Evolutionary conservation across 1,140 invertebrate species (phyloP), one percentile per base, ranked within the genome.

Genomic region (Melipona quadrifasciata): DNA sequence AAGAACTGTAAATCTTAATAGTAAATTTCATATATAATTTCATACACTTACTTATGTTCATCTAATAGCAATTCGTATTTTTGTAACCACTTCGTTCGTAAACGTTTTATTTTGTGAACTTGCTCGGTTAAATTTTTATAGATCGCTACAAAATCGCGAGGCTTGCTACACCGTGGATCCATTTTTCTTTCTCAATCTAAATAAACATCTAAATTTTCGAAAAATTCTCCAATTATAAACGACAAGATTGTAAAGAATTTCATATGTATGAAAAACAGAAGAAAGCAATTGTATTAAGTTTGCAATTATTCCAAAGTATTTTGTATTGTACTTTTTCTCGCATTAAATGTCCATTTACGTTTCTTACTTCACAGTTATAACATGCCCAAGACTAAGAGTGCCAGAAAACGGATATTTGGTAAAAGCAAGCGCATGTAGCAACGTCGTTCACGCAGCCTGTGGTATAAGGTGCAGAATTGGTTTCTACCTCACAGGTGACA

Each of bases 331-430:
- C 31, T 47, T 16, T 51, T 55, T 14, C 21, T 57, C 64, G 24
- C 75, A 64, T 34, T 67, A 64, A 27, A 51, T 39, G 8, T 21
- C 24, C 31, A n/a, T n/a, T 67, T n/a, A 67, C 75, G 68, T 64
- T 67, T 82, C n/a, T 81, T 31, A 24, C 68, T 70, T 90, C 92
- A 51, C 87, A 96, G 96, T 95, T 12, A 94, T 97, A 85, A 95
- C 94, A 31, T 97, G 97, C 91, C 95, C 96, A 1, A 93, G 94
- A 70, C 86, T 97, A 57, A 90, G 88, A 53, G 94, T 96, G 1
- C 97, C 97, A 0, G 93, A 95, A 64, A 96, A 97, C 91, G 97
- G 97, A 10, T 97, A 96, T 91, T 96, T 97, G 88, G 96, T 97
- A 0, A 96, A 96, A 85, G 95, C 94, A 47, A 92, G 90, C 57